A percentile compares a stretch with the other conserved stretches of the same genome.
Conservation (phyloP, 2,113 vertebrate genomes). For the Reinhardtius hippoglossoides region DNA sequence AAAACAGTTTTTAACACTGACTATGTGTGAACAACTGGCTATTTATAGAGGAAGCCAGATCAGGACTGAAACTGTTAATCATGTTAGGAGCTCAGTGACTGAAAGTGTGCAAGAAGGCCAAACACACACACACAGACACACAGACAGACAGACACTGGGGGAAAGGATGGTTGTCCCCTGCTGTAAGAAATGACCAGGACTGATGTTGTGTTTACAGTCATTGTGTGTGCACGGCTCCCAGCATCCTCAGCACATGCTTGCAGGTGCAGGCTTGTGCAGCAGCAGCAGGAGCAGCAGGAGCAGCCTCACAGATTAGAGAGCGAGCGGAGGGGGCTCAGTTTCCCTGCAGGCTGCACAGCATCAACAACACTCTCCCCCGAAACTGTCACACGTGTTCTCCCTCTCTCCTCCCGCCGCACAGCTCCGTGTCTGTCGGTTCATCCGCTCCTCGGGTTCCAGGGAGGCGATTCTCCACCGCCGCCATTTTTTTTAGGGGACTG, state of each 20-base stretch:
- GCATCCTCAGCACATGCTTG: constrained; percentile 16
- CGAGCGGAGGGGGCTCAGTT: constrained; percentile 15
- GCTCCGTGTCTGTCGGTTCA: constrained; percentile 11
- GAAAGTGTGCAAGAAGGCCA: constrained; percentile 18
- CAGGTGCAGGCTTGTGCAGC: constrained; percentile 24
- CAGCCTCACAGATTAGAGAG: constrained; percentile 15
- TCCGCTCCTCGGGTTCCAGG: constrained; percentile 54
- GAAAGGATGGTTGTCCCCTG: not conserved
- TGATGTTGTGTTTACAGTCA: constrained; percentile 23
- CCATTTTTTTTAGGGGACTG: constrained; percentile 86
- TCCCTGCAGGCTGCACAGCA: constrained; percentile 27
- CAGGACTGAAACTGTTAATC: constrained; percentile 72
- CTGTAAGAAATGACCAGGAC: no score
- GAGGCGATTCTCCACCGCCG: constrained; percentile 78
- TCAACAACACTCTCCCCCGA: constrained; percentile 8
- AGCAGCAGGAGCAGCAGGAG: constrained; percentile 5
- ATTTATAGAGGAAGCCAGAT: constrained; percentile 67
- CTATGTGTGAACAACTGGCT: constrained; percentile 19
- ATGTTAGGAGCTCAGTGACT: constrained; percentile 72
- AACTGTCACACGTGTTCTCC: constrained; percentile 35
- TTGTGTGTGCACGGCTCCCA: not conserved
- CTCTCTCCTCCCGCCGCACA: not conserved
- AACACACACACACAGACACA: constrained; percentile 4
- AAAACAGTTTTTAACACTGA: not conserved
- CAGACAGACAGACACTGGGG: not conserved